Evolutionary conservation across 2,888 invertebrate species (phyloP).

Genomic region (Glyphotaelius pellucidus): DNA sequence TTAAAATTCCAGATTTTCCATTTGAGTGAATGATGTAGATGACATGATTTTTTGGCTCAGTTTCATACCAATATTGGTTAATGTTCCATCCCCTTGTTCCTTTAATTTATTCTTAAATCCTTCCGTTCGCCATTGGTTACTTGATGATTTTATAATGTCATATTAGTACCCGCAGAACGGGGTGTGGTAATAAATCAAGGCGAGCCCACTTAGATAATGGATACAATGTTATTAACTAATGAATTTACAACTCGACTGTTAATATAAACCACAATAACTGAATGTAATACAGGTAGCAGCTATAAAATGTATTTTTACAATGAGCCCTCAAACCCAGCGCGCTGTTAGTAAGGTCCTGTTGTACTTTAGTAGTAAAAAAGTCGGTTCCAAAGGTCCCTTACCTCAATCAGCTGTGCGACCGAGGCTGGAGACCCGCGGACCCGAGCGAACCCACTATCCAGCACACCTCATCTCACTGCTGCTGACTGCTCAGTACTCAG

Average conservation of each 20-base stretch:
- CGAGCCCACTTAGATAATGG: background rate
- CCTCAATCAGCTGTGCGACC: conserved; percentile 19
- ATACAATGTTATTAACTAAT: background rate
- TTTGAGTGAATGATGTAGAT: no score
- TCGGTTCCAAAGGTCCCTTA: conserved; percentile 20
- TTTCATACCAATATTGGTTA: no score
- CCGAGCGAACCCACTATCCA: background rate
- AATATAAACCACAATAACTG: background rate
- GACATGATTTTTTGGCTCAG: no score
- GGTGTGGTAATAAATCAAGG: background rate
- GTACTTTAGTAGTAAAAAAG: conserved; percentile 28
- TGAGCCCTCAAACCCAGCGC: conserved; percentile 2
- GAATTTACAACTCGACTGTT: background rate
- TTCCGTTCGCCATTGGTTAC: no score
- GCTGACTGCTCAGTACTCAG: background rate
- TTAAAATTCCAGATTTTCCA: no score
- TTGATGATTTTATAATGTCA: no score
- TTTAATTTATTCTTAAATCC: no score
- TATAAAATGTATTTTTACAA: background rate
- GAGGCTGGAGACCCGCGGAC: background rate
- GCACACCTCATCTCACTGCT: background rate
- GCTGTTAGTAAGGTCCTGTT: conserved; percentile 34
- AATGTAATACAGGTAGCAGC: background rate
- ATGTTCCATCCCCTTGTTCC: no score
- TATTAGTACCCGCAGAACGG: background rate